Evolutionary conservation across 1,140 invertebrate species (phyloP).

Genomic region (Parasteatoda tepidariorum): DNA sequence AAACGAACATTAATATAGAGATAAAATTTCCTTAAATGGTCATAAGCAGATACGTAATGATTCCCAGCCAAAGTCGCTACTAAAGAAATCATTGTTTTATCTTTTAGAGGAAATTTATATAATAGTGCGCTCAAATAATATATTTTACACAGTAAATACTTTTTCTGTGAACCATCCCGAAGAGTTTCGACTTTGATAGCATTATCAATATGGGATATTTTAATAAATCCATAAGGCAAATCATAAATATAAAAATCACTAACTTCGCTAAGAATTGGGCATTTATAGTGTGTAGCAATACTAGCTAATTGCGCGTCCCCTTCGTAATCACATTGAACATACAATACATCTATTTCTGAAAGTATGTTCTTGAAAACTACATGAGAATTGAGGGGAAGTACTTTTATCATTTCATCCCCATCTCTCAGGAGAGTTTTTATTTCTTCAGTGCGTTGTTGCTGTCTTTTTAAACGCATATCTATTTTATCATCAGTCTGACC

Average conservation of each 20-base stretch:
- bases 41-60: slow-evolving; percentile 82
- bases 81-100: slow-evolving; percentile 78
- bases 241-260: slow-evolving; percentile 93
- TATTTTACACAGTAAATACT: slow-evolving; percentile 75
- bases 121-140: slow-evolving; percentile 79
- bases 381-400: slow-evolving; percentile 73
- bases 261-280: slow-evolving; percentile 88
- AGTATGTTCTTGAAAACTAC: slow-evolving; percentile 80
- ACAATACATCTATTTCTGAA: slow-evolving; percentile 74
- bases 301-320: slow-evolving; percentile 86
- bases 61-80: slow-evolving; percentile 86
- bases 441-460: slow-evolving; percentile 55
- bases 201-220: slow-evolving; percentile 76
- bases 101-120: slow-evolving; percentile 75
- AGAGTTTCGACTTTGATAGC: slow-evolving; percentile 48
- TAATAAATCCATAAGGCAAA: slow-evolving; percentile 78
- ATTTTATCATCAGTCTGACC: slow-evolving; percentile 73
- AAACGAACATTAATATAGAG: slow-evolving; percentile 74
- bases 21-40: slow-evolving; percentile 79
- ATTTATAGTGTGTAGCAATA: slow-evolving; percentile 79
- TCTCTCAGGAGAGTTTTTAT: no score
- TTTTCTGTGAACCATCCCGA: not conserved
- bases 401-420: no score
- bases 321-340: slow-evolving; percentile 83
- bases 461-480: slow-evolving; percentile 56